Evolutionary conservation across 2,113 vertebrate genomes (phyloP).

Genomic region (Pleuronectes platessa): DNA sequence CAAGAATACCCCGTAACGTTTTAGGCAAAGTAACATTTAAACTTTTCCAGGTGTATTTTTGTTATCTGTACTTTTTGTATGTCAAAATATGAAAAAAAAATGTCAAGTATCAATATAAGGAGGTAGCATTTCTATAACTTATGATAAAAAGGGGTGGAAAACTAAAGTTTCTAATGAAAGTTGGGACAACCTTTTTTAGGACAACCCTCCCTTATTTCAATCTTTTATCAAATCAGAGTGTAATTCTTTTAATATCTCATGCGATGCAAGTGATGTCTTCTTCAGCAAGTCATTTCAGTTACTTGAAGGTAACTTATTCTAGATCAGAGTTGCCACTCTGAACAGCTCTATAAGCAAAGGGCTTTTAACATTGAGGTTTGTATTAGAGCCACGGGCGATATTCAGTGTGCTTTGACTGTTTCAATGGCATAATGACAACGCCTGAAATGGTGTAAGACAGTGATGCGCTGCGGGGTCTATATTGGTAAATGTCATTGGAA

Average conservation of each 20-base stretch:
- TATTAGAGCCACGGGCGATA: conserved; percentile 32
- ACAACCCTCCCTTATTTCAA: background rate
- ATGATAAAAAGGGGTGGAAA: background rate
- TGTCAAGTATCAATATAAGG: background rate
- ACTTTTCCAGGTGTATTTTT: background rate
- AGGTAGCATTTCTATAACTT: too few species aligned
- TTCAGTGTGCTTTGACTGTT: conserved; percentile 43
- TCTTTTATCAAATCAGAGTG: background rate
- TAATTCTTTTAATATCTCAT: background rate
- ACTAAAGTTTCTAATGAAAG: background rate
- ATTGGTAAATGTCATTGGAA: conserved; percentile 71
- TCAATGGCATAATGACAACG: conserved; percentile 42
- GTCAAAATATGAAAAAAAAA: too few species aligned
- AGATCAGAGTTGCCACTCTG: conserved; percentile 1
- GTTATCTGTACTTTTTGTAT: background rate
- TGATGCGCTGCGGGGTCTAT: conserved; percentile 56
- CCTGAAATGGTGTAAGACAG: conserved; percentile 33
- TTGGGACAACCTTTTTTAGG: background rate
- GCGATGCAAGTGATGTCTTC: background rate
- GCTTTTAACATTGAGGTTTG: conserved; percentile 47
- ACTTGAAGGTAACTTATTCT: conserved; percentile 10
- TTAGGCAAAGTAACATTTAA: conserved; percentile 15
- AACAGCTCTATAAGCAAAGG: conserved; percentile 14
- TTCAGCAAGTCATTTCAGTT: background rate
- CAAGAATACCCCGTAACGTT: conserved; percentile 4